Evolutionary conservation across 2,113 vertebrate genomes (phyloP).

Genomic region (Istiophorus platypterus): DNA sequence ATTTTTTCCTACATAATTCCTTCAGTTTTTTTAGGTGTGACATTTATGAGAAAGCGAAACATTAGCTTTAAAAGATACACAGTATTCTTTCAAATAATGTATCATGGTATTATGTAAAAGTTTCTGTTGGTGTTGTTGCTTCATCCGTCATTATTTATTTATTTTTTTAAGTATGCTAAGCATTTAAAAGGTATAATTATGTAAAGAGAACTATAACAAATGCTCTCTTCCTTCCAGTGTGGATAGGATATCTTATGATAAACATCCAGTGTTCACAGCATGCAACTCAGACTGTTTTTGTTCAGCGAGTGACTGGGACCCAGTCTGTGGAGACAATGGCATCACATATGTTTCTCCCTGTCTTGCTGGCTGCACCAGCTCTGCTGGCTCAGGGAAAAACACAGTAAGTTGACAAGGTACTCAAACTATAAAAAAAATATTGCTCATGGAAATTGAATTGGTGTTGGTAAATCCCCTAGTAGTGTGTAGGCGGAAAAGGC

Average conservation of each 20-base stretch:
- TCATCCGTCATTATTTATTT: neutral
- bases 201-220: neutral
- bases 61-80: neutral
- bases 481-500: neutral
- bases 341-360: slow-evolving; percentile 92
- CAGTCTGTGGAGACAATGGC: slow-evolving; percentile 90
- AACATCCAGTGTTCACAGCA: slow-evolving; percentile 73
- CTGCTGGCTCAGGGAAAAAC: slow-evolving; percentile 85
- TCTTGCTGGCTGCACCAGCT: slow-evolving; percentile 89
- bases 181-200: neutral
- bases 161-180: neutral
- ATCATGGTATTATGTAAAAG: neutral
- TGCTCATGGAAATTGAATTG: neutral
- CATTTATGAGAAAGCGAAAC: neutral
- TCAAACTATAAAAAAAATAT: neutral
- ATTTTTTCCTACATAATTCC: too few relatives aligned
- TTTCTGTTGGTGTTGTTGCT: neutral
- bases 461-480: neutral
- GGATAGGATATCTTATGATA: slow-evolving; percentile 62
- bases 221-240: slow-evolving; percentile 53
- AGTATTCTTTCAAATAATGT: neutral
- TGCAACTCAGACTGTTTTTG: slow-evolving; percentile 89
- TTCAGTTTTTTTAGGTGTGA: neutral
- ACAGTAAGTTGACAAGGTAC: slow-evolving; percentile 79
- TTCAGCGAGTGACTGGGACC: slow-evolving; percentile 88